Conservation (phyloP, 2,113 vertebrate genomes). For the Oryzias woworae region DNA sequence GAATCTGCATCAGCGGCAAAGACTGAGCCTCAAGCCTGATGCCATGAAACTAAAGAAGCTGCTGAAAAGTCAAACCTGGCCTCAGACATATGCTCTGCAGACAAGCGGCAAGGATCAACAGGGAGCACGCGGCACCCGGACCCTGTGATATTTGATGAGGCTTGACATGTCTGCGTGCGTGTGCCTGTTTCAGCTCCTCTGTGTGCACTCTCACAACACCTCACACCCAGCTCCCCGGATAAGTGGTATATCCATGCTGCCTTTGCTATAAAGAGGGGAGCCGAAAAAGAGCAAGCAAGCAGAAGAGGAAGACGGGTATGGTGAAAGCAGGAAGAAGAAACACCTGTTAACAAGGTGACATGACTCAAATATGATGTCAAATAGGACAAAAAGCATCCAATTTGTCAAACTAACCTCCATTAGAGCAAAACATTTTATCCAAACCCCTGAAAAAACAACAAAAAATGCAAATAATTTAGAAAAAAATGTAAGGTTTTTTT, state of each 20-base stretch:
- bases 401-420: background rate
- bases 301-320: constrained; percentile 10
- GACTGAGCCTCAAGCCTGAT: constrained; percentile 54
- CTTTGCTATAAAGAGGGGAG: constrained; percentile 56
- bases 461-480: constrained; percentile 23
- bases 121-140: constrained; percentile 50
- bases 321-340: constrained; percentile 27
- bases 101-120: constrained; percentile 71
- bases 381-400: background rate
- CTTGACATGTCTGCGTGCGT: constrained; percentile 47
- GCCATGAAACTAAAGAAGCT: constrained; percentile 76
- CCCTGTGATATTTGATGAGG: constrained; percentile 72
- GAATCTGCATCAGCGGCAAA: constrained; percentile 75
- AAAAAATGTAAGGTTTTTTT: constrained; percentile 16
- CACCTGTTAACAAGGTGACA: constrained; percentile 50
- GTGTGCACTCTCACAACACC: constrained; percentile 49
- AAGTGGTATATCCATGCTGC: constrained; percentile 39
- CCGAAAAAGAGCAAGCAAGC: constrained; percentile 27
- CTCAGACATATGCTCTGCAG: constrained; percentile 69
- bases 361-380: constrained; percentile 19
- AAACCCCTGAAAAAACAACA: constrained; percentile 13
- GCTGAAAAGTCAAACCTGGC: constrained; percentile 79
- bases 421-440: background rate
- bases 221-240: constrained; percentile 52
- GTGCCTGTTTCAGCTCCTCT: constrained; percentile 56